These are phyloP conservation scores for Bryconaethiops microstoma DNA, from an alignment of 2,797 vertebrate species.

Conservation along the genomic window DNA sequence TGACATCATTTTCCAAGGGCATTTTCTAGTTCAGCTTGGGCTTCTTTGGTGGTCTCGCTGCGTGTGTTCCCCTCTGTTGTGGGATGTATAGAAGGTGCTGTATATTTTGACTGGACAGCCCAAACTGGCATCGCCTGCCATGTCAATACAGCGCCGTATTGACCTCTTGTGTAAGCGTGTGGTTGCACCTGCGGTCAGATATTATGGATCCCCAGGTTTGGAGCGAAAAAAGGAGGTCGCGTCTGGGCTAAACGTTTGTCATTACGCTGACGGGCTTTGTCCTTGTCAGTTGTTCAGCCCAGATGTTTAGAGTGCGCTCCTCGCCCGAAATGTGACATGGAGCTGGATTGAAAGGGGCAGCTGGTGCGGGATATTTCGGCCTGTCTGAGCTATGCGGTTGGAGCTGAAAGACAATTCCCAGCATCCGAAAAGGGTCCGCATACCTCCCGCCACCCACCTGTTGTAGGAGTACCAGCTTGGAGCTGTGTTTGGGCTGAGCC, in stretches of 20 bases:
- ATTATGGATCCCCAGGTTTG: constrained; percentile 37
- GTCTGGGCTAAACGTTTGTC: constrained; percentile 21
- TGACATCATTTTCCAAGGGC: neutral
- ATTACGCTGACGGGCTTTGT: constrained; percentile 10
- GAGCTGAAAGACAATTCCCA: constrained; percentile 5
- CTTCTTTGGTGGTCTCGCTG: neutral
- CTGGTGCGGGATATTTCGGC: constrained; percentile 15
- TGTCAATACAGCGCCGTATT: constrained; percentile 32
- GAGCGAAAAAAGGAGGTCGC: neutral
- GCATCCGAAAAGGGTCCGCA: neutral
- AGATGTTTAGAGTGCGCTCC: constrained; percentile 32
- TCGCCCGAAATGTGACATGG: constrained; percentile 13
- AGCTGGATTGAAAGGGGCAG: constrained; percentile 29
- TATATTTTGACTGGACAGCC: constrained; percentile 36
- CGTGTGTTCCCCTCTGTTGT: neutral
- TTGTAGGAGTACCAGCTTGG: constrained; percentile 11
- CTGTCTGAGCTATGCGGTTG: constrained; percentile 18
- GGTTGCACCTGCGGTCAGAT: constrained; percentile 41
- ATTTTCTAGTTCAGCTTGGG: neutral
- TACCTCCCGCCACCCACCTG: constrained; percentile 43
- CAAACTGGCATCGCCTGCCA: constrained; percentile 21
- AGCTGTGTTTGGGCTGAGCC: constrained; percentile 44
- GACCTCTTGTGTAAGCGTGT: constrained; percentile 42
- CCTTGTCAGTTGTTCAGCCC: constrained; percentile 3
- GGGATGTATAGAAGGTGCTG: neutral